phyloP scores from a whole-genome alignment of 2,888 invertebrate species.

The Aphidoletes aphidimyza region DNA sequence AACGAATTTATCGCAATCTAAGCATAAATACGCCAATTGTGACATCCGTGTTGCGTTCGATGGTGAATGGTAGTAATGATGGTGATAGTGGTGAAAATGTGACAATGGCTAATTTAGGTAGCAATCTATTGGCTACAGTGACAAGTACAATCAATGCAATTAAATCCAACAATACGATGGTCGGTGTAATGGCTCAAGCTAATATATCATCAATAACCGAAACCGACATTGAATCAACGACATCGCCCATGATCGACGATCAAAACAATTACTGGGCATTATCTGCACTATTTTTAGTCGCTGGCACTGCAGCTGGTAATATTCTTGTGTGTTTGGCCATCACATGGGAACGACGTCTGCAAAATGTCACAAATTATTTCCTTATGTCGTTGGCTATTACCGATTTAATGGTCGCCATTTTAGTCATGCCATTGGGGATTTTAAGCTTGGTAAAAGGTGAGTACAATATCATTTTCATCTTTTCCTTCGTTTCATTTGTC shows the following conservation, averaged over 20 bases:
- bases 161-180: slow-evolving; percentile 3
- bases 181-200: background rate
- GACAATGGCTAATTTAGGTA: background rate
- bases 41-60: background rate
- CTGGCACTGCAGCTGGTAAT: slow-evolving; percentile 91
- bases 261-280: slow-evolving; percentile 84
- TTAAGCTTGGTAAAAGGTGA: slow-evolving; percentile 83
- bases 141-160: background rate
- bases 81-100: background rate
- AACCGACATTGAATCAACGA: background rate
- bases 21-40: slow-evolving; percentile 23
- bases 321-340: slow-evolving; percentile 94
- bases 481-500: background rate
- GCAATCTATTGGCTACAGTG: background rate
- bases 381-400: slow-evolving; percentile 95
- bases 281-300: slow-evolving; percentile 78
- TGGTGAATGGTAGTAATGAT: background rate
- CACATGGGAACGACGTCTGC: slow-evolving; percentile 87
- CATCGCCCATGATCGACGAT: slow-evolving; percentile 30
- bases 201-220: background rate
- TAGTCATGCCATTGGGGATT: slow-evolving; percentile 96
- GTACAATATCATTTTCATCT: slow-evolving; percentile 60
- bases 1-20: background rate
- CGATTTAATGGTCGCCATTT: slow-evolving; percentile 90
- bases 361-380: slow-evolving; percentile 98